phyloP scores from a whole-genome alignment of 2,113 vertebrate species.

The Pedetes capensis region DNA sequence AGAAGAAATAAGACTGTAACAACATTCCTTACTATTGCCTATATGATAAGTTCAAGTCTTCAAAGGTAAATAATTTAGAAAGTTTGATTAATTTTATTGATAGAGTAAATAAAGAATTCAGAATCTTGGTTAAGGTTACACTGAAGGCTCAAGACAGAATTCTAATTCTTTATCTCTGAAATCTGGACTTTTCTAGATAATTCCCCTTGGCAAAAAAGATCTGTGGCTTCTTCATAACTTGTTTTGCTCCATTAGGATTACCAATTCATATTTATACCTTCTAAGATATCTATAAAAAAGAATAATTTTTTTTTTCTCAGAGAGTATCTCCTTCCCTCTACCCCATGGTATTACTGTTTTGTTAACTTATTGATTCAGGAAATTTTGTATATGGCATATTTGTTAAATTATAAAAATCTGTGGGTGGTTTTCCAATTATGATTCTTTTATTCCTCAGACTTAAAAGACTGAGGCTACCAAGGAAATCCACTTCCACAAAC shows the following conservation, averaged over 20 bases:
- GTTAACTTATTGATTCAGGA: slow-evolving; percentile 26
- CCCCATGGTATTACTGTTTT: background rate
- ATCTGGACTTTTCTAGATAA: background rate
- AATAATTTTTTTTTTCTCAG: slow-evolving; percentile 18
- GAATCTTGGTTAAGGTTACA: slow-evolving; percentile 13
- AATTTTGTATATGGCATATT: slow-evolving; percentile 35
- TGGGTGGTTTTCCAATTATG: background rate
- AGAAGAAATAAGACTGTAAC: background rate
- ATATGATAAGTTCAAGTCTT: slow-evolving; percentile 9
- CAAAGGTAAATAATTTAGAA: slow-evolving; percentile 39
- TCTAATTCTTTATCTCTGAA: slow-evolving; percentile 15
- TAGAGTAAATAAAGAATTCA: slow-evolving; percentile 3
- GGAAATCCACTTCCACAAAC: background rate
- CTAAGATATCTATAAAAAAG: slow-evolving; percentile 28
- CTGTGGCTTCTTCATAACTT: background rate
- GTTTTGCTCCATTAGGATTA: slow-evolving; percentile 30
- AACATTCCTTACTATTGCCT: background rate
- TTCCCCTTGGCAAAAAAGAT: background rate
- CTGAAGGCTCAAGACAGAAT: background rate
- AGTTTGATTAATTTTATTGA: slow-evolving; percentile 36
- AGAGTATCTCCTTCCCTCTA: background rate
- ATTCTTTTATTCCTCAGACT: slow-evolving; percentile 17
- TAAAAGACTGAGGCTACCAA: slow-evolving; percentile 43
- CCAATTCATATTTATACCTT: slow-evolving; percentile 42
- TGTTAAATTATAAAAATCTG: slow-evolving; percentile 34